Evolutionary conservation across 2,113 vertebrate species (phyloP).

Genomic region (Plestiodon gilberti): DNA sequence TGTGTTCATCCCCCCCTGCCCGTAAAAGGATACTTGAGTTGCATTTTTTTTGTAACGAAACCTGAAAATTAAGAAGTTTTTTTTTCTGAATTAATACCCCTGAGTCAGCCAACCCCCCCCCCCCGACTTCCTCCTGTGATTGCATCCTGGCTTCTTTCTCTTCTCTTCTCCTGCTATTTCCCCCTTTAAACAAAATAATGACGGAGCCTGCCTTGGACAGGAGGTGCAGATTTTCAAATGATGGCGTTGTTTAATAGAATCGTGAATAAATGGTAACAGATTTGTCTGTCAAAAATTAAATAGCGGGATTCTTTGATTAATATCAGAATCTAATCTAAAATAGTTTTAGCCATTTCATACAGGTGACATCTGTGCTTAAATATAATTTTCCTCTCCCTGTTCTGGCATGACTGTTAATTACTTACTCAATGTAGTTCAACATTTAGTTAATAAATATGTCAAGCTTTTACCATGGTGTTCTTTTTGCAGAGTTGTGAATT

Average conservation of each 20-base stretch:
- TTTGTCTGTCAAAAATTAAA: conserved; percentile 79
- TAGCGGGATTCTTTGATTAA: conserved; percentile 76
- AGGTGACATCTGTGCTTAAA: conserved; percentile 85
- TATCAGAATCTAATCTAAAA: conserved; percentile 78
- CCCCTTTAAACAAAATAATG: conserved; percentile 40
- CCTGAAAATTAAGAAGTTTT: too few relatives aligned
- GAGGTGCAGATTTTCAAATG: conserved; percentile 67
- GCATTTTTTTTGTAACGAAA: too few relatives aligned
- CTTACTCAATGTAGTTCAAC: conserved; percentile 87
- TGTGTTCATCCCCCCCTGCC: too few relatives aligned
- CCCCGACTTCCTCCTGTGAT: too few relatives aligned
- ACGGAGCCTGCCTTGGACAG: conserved; percentile 48
- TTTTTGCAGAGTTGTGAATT: conserved; percentile 86
- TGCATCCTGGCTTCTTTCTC: too few relatives aligned
- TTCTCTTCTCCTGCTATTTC: background rate
- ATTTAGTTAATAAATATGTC: conserved; percentile 94
- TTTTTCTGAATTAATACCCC: background rate
- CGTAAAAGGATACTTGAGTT: too few relatives aligned
- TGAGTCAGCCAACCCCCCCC: background rate
- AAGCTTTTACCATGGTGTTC: conserved; percentile 85
- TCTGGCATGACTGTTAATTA: conserved; percentile 86
- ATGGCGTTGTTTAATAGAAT: conserved; percentile 73
- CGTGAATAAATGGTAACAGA: conserved; percentile 75
- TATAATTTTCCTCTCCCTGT: conserved; percentile 79
- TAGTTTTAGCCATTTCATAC: conserved; percentile 77